These are phyloP conservation scores for Hippopotamus amphibius DNA, from an alignment of 2,113 vertebrate genomes.

Conservation along the genomic window DNA sequence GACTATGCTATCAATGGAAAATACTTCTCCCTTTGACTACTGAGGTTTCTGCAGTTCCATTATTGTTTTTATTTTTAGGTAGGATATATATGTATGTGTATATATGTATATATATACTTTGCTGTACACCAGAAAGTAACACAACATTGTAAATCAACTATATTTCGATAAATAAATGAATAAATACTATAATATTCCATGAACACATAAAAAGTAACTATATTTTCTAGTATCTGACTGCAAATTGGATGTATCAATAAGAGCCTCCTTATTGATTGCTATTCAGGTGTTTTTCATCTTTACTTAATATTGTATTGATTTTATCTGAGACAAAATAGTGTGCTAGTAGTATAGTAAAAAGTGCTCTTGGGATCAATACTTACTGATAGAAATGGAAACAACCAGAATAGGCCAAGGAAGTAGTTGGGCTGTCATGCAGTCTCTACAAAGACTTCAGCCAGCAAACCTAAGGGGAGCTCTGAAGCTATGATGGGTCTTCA, in stretches of 20 bases:
- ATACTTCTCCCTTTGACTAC: not conserved
- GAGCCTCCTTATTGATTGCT: not conserved
- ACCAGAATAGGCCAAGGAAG: not conserved
- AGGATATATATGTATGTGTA: not conserved
- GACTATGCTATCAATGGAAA: not conserved
- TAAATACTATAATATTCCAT: not conserved
- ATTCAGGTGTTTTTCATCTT: constrained; percentile 27
- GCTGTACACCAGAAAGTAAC: not conserved
- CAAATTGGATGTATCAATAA: not conserved
- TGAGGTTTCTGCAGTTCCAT: not conserved
- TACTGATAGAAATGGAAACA: not conserved
- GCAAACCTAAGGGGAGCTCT: not conserved
- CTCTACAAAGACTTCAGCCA: not conserved
- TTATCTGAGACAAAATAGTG: not conserved
- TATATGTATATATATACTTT: not conserved
- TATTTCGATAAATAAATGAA: not conserved
- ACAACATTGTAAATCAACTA: not conserved
- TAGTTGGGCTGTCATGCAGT: not conserved
- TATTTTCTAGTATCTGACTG: not conserved
- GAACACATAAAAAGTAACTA: not conserved
- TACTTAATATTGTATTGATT: not conserved
- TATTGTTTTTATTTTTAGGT: not conserved
- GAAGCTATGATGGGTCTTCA: not conserved
- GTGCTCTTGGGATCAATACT: not conserved
- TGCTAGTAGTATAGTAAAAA: not conserved